Base-by-base conservation (phyloP, 2,113 vertebrate species). In the Labeo catla region DNA sequence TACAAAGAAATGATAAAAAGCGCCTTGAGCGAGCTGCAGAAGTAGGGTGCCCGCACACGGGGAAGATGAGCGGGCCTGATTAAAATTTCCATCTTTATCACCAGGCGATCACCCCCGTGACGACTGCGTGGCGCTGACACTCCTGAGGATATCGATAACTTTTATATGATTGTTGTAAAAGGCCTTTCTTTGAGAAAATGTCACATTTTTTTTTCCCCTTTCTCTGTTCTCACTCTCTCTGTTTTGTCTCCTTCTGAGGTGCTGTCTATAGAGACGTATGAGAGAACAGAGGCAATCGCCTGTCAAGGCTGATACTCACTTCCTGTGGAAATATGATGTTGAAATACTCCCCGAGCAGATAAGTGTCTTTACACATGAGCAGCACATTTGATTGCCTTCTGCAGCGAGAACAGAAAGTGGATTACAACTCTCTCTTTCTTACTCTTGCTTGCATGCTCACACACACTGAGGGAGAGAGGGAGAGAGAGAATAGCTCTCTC, bases 301-400 rank as follows among this genome's bases (percentile, higher is more conserved):
- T 95, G 94, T 95, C 94, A 94, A 89, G 90, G 90, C 88, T 91
- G 91, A 94, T 95, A 94, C 93, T 92, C 92, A 93, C 93, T 94
- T 91, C 91, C 92, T 88, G 77, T 85, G 90, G 93, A 95, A 95
- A 95, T 93, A 94, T 93, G 92, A 91, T 93, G 93, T 91, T 93
- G 92, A 95, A 93, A 93, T 94, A 92, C 93, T 95, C 93, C 93
- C 92, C 91, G 92, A 93, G 94, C 92, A 94, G 92, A 94, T 93
- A 93, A 94, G 93, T 94, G 94, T 94, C 94, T 94, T 95, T 94
- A 93, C 95, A 95, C 93, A 93, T 94, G 93, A 94, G 91, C 94
- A 91, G 92, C 93, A 93, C 92, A 94, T 95, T 94, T 95, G 94
- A 95, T 94, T 95, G 93, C 93, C 89, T 94, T 93, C 92, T 93